Evolutionary conservation across 2,797 vertebrate species (phyloP), one percentile per base, ranked within the genome.

Genomic region (Thunnus albacares): DNA sequence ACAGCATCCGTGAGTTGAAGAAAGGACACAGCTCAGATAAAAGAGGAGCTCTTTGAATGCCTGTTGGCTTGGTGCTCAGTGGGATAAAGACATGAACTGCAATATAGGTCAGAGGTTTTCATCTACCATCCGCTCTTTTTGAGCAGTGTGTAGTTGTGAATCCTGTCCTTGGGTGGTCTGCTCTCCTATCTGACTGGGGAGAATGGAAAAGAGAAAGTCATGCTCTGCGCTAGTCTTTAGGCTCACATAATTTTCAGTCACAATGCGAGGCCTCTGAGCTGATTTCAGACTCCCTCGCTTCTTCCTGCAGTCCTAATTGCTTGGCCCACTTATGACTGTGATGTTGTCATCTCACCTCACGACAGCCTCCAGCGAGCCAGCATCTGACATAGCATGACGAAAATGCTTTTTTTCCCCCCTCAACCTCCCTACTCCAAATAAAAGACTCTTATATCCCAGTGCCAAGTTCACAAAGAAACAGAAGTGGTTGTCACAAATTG

Each of bases 301-400:
- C 28, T 71, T 84, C 67, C 82, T 61, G 41, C 79, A 83, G 47
- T 67, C 71, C 88, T 92, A 89, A 91, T 92, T 85, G 89, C 88
- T 81, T 82, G 81, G 86, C 90, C 87, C 87, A 87, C 61, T 88
- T 88, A 77, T 65, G 58, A 77, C 78, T 76, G 70, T 71, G 79
- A 81, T 53, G 60, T 79, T 87, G 87, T 90, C 83, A 82, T 84
- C 74, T 82, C 71, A 80, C 84, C 71, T 86, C 85, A 79, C 13
- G 51, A 72, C 81, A 76, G 64, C 69, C 80, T 82, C 71, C 71
- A 63, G 82, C 51, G n/a, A 75, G 79, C 55, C 71, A 68, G 80
- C 59, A 76, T 87, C 70, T 88, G 86, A 84, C 82, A 84, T 26
- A 71, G 80, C 67, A 64, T 70, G 47, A 84, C 82, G 81, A 86